A percentile compares a stretch with the other conserved stretches of the same genome.
Conservation (phyloP, 2,113 vertebrate genomes). For the Pygathrix nemaeus region DNA sequence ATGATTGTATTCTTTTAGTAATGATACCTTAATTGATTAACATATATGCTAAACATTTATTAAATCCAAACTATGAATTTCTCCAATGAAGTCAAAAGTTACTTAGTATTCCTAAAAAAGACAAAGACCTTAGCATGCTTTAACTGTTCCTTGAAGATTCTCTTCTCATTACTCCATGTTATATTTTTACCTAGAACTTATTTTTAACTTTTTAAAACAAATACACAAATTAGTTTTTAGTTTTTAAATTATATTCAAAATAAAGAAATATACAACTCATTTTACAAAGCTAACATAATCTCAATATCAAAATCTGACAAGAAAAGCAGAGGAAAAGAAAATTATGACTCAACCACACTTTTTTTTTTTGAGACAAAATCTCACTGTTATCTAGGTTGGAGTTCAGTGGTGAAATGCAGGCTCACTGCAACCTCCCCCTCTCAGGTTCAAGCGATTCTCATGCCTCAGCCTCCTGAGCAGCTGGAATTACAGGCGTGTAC, state of each 20-base stretch:
- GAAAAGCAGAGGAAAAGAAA: not conserved
- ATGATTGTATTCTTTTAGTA: not conserved
- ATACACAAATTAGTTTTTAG: not conserved
- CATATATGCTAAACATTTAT: not conserved
- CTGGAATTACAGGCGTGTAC: too few relatives aligned
- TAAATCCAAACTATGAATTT: not conserved
- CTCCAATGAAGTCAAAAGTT: not conserved
- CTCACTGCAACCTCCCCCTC: too few relatives aligned
- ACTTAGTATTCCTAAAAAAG: not conserved
- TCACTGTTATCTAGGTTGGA: too few relatives aligned
- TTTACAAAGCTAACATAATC: not conserved
- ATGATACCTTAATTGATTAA: not conserved
- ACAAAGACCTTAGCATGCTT: not conserved
- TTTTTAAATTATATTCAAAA: slow-evolving; percentile 1
- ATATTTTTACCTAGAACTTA: not conserved
- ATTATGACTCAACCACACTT: not conserved
- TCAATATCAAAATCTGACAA: slow-evolving; percentile 21
- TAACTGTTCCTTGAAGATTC: not conserved
- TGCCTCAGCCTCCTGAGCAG: too few relatives aligned
- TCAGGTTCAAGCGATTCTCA: too few relatives aligned
- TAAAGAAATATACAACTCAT: not conserved
- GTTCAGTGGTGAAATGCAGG: too few relatives aligned
- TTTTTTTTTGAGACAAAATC: not conserved
- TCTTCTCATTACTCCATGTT: not conserved
- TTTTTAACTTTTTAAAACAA: not conserved